Conservation (phyloP, 2,797 vertebrate species). For the Loris lydekkerianus region DNA sequence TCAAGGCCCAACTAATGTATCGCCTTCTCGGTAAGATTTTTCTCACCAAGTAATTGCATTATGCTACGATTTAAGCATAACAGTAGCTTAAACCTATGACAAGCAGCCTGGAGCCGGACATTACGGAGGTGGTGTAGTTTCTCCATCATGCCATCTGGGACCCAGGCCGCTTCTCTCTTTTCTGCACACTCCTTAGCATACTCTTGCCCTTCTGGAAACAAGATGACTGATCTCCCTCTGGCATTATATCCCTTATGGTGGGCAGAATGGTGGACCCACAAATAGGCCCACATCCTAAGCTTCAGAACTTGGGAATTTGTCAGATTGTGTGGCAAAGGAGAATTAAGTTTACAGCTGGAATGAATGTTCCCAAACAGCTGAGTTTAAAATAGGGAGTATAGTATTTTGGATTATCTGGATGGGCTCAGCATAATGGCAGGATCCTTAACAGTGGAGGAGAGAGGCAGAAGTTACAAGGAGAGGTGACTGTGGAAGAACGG, state of each 20-base stretch:
- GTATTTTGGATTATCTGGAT: background rate
- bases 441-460: background rate
- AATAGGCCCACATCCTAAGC: background rate
- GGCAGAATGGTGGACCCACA: background rate
- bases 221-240: background rate
- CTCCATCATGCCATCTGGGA: background rate
- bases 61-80: background rate
- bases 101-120: background rate
- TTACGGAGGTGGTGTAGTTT: background rate
- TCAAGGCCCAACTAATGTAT: background rate
- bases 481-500: background rate
- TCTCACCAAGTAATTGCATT: background rate
- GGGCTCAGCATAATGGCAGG: background rate
- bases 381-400: background rate
- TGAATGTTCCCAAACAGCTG: constrained; percentile 2
- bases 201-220: background rate
- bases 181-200: background rate
- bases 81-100: background rate
- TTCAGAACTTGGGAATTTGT: background rate
- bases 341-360: background rate
- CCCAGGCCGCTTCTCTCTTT: background rate
- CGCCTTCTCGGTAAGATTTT: background rate
- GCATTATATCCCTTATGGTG: background rate
- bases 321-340: background rate
- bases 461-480: background rate